Evolutionary conservation across 2,888 invertebrate genomes (phyloP), one percentile per base, ranked within the genome.

Genomic region (Trissolcus japonicus): DNA sequence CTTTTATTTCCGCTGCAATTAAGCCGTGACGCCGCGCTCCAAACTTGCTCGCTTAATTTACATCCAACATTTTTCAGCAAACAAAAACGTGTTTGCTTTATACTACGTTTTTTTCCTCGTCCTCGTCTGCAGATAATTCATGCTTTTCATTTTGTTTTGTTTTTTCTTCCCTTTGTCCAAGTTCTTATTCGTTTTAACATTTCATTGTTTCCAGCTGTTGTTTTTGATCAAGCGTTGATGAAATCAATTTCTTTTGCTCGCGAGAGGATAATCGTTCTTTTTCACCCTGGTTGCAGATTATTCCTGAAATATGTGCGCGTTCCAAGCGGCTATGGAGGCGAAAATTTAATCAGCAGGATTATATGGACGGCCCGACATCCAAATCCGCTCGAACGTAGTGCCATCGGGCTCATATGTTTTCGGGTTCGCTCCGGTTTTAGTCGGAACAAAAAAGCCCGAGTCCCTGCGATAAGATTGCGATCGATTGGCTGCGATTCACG

Each of bases 341-440:
- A 60, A 59, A 75, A 75, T 75, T 68, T 75, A 68, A 75, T 75
- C 75, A 68, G 62, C 59, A 46, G 60, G 50, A 73, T 73, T 66
- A 60, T 66, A 25, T 25, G 25, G 59, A 55, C 13, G 60, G 57
- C 55, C 50, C 40, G 59, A 54, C 25, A 14, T 25, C 55, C 55
- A 55, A 69, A 69, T 69, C 61, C 55, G 7, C 53, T 55, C 55
- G 55, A 69, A 69, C 69, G 40, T 25, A n/a, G 29, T 46, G 19
- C 53, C 51, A 9, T 9, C n/a, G 14, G 29, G 21, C 61, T 69
- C 69, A 17, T 69, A 61, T 71, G 71, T 71, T 71, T 57, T 54
- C 56, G 54, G 59, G 35, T 62, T 61, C 40, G 61, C 35, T 55
- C 51, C 48, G 48, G 55, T 50, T 57, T 63, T 62, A 62, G 62